phyloP scores from a whole-genome alignment of 2,888 invertebrate species.

The Xestia rhomboidea region DNA sequence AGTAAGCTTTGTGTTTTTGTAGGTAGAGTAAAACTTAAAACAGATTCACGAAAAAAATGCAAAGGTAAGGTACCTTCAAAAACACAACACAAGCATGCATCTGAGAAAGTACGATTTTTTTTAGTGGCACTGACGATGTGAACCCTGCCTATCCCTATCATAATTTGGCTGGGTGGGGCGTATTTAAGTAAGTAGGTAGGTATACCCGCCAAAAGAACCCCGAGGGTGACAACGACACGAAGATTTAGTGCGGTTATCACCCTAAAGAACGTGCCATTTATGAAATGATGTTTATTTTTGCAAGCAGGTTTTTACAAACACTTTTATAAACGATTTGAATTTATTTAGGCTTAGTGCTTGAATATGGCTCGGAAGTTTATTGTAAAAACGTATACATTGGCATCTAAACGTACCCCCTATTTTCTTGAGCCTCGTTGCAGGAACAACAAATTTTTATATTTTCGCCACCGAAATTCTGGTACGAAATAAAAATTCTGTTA shows the following conservation, averaged over 20 bases:
- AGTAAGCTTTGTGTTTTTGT: neutral
- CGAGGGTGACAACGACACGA: neutral
- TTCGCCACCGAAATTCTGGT: neutral
- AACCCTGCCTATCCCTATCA: neutral
- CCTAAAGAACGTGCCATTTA: neutral
- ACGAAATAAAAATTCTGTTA: slow-evolving; percentile 8
- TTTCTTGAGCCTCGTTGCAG: no score
- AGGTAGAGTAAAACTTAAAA: neutral
- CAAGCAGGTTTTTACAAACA: no score
- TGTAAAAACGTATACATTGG: no score
- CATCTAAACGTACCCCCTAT: no score
- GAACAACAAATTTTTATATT: no score
- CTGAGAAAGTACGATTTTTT: neutral
- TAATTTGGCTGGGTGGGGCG: neutral
- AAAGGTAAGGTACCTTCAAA: neutral
- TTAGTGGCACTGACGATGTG: neutral
- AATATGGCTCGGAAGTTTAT: no score
- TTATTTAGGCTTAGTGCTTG: no score
- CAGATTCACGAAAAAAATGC: no score
- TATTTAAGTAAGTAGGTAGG: neutral
- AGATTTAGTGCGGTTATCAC: slow-evolving; percentile 5
- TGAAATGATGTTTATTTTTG: no score
- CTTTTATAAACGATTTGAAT: no score
- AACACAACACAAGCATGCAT: neutral
- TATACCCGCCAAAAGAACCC: neutral